Conservation (phyloP, 2,888 invertebrate genomes). For the Gastracanthus pulcherrimus region DNA sequence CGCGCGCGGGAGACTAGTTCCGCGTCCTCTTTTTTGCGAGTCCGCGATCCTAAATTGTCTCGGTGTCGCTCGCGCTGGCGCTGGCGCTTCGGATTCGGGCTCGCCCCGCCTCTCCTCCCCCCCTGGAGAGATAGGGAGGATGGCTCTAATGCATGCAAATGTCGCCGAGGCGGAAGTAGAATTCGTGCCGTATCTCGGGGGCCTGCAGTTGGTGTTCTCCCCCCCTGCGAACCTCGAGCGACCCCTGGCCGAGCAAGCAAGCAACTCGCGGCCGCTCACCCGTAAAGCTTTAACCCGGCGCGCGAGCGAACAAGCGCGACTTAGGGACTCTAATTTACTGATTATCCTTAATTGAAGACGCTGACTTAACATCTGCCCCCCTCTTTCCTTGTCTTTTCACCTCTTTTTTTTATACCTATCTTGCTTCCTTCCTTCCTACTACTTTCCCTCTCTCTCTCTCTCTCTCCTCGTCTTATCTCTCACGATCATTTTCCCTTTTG, state of each 20-base stretch:
- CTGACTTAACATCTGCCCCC: slow-evolving; percentile 47
- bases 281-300: no score
- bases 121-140: slow-evolving; percentile 56
- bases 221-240: not conserved
- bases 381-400: not conserved
- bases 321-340: slow-evolving; percentile 69
- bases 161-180: slow-evolving; percentile 68
- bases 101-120: not conserved
- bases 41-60: slow-evolving; percentile 58
- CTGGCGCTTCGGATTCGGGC: not conserved
- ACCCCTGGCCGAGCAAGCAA: not conserved
- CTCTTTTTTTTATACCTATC: slow-evolving; percentile 1
- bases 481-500: slow-evolving; percentile 41
- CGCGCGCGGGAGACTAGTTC: slow-evolving; percentile 5
- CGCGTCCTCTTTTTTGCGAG: slow-evolving; percentile 29
- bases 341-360: slow-evolving; percentile 75
- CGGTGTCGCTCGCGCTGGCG: slow-evolving; percentile 15
- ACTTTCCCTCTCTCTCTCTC: slow-evolving; percentile 24
- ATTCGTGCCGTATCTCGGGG: slow-evolving; percentile 73
- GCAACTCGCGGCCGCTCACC: slow-evolving; percentile 37
- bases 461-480: slow-evolving; percentile 38
- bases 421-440: not conserved
- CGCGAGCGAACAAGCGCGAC: slow-evolving; percentile 22
- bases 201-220: slow-evolving; percentile 48
- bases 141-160: slow-evolving; percentile 72